These are phyloP conservation scores for Anabas testudineus DNA, from an alignment of 2,797 vertebrate species.

Conservation along the genomic window DNA sequence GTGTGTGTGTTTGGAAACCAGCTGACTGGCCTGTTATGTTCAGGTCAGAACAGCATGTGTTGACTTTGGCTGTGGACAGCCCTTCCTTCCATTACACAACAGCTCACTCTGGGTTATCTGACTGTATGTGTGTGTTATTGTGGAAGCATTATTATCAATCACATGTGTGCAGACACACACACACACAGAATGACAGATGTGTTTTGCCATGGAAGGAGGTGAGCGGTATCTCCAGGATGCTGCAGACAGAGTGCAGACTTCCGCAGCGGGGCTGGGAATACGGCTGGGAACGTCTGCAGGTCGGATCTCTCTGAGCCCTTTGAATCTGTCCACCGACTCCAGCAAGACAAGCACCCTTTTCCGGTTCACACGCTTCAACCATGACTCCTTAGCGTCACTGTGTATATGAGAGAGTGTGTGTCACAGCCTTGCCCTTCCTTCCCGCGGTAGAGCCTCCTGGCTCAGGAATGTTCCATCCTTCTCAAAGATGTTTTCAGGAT, in stretches of 20 bases:
- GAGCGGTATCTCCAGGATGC: constrained; percentile 74
- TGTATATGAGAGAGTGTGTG: constrained; percentile 33
- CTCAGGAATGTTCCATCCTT: constrained; percentile 74
- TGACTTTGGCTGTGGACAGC: constrained; percentile 61
- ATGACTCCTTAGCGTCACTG: constrained; percentile 35
- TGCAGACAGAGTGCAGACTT: constrained; percentile 70
- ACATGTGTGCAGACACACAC: constrained; percentile 15
- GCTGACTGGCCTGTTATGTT: constrained; percentile 62
- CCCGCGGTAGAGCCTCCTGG: constrained; percentile 65
- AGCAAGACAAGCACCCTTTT: constrained; percentile 68
- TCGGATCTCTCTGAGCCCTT: constrained; percentile 69
- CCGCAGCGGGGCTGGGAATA: constrained; percentile 59
- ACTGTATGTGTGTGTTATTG: constrained; percentile 28
- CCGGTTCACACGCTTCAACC: constrained; percentile 78
- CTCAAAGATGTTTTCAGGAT: constrained; percentile 73
- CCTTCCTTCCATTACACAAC: constrained; percentile 70
- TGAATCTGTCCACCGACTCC: constrained; percentile 55
- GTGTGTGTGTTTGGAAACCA: constrained; percentile 52
- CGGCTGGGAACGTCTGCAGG: constrained; percentile 74
- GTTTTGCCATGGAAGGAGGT: constrained; percentile 71
- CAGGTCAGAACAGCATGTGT: constrained; percentile 62
- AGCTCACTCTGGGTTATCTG: constrained; percentile 72
- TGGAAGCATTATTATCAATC: constrained; percentile 55
- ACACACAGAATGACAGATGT: constrained; percentile 39
- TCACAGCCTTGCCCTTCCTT: constrained; percentile 71